These are phyloP conservation scores for Drosophila serrata DNA, from an alignment of 1,140 invertebrate species.

Conservation along the genomic window DNA sequence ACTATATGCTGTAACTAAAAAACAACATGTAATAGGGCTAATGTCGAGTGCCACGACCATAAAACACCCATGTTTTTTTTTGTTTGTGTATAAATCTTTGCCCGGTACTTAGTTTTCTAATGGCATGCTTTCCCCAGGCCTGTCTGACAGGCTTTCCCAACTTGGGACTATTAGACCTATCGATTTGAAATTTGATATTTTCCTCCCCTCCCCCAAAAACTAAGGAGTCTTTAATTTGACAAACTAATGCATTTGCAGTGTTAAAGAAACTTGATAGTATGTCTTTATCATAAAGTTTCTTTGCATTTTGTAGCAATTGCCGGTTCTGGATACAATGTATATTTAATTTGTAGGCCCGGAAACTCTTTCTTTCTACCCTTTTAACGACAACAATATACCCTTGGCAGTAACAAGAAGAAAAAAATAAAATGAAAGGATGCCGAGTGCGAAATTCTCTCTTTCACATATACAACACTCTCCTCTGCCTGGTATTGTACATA, in stretches of 20 bases:
- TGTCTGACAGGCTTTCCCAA: neutral
- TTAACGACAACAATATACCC: constrained; percentile 8
- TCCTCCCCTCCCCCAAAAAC: no score
- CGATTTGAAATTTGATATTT: constrained; percentile 12
- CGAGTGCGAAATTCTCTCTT: constrained; percentile 32
- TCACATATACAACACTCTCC: constrained; percentile 2
- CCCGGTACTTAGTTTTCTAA: neutral
- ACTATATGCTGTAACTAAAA: constrained; percentile 32
- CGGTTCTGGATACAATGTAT: constrained; percentile 1
- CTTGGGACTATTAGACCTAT: constrained; percentile 1
- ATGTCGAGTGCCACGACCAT: constrained; percentile 20
- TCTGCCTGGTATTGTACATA: no score
- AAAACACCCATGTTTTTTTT: constrained; percentile 17
- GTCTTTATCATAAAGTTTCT: constrained; percentile 1
- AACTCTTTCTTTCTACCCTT: neutral
- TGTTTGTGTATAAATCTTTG: neutral
- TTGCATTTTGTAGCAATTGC: neutral
- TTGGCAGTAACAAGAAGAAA: constrained; percentile 4
- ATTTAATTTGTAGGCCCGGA: constrained; percentile 19
- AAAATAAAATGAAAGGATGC: constrained; percentile 49
- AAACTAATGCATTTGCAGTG: neutral
- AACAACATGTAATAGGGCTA: constrained; percentile 30
- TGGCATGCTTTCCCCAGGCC: neutral
- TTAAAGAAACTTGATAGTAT: neutral
- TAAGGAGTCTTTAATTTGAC: neutral